Evolutionary conservation across 1,140 invertebrate genomes (phyloP).

Genomic region (Orchesella cincta): DNA sequence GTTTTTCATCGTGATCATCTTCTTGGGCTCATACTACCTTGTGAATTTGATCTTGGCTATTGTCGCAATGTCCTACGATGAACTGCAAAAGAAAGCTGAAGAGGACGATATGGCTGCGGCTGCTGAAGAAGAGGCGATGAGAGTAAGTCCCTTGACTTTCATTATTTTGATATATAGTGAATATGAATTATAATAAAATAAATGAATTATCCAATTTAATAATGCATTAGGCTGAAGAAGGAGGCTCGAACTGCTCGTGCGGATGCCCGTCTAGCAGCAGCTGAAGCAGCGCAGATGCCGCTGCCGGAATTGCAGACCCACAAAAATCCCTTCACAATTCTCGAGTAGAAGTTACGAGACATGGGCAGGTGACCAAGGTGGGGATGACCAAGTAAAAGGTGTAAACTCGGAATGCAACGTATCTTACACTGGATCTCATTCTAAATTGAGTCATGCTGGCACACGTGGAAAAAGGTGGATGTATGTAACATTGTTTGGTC

Average conservation of each 20-base stretch:
- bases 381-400: constrained; percentile 78
- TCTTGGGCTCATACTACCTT: constrained; percentile 97
- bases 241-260: constrained; percentile 56
- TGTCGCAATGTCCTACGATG: constrained; percentile 98
- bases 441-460: constrained; percentile 48
- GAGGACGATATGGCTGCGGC: constrained; percentile 79
- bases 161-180: no score
- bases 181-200: no score
- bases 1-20: constrained; percentile 98
- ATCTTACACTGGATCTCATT: neutral
- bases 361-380: constrained; percentile 70
- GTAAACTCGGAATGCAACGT: neutral
- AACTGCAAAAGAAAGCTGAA: constrained; percentile 96
- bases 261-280: neutral
- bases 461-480: constrained; percentile 69
- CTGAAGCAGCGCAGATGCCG: constrained; percentile 49
- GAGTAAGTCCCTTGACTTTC: constrained; percentile 58
- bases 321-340: constrained; percentile 84
- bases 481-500: no score
- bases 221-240: no score
- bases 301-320: constrained; percentile 55
- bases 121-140: constrained; percentile 84
- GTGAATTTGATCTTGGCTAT: constrained; percentile 99
- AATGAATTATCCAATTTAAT: no score
- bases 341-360: constrained; percentile 87